Percentiles rank a stretch among this genome's conserved stretches.
These are phyloP conservation scores for Psittacula echo DNA, from an alignment of 2,797 vertebrate species.

Conservation along the genomic window DNA sequence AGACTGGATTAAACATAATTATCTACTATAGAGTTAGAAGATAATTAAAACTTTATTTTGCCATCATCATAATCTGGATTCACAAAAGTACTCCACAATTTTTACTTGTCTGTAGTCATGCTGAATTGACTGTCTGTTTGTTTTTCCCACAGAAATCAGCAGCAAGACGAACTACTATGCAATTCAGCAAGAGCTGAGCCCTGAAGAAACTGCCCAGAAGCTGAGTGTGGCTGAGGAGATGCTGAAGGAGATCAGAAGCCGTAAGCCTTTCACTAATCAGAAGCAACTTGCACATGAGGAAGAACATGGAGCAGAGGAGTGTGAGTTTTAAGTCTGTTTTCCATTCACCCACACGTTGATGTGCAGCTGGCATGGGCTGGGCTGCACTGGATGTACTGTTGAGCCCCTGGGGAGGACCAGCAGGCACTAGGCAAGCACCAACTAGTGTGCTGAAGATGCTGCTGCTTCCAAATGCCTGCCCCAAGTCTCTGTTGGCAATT, in stretches of 20 bases:
- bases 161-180: slow-evolving; percentile 90
- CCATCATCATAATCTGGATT: neutral
- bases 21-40: neutral
- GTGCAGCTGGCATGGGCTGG: neutral
- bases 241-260: slow-evolving; percentile 82
- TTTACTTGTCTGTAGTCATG: neutral
- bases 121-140: neutral
- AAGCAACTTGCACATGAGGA: slow-evolving; percentile 83
- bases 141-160: slow-evolving; percentile 84
- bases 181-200: slow-evolving; percentile 84
- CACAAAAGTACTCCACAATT: neutral
- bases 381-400: neutral
- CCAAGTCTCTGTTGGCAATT: neutral
- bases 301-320: slow-evolving; percentile 80
- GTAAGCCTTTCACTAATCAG: slow-evolving; percentile 81
- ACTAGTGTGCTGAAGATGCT: neutral
- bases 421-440: neutral
- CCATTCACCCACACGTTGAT: neutral
- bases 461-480: neutral
- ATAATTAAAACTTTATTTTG: slow-evolving; percentile 1
- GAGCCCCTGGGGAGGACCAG: neutral
- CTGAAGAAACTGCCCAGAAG: slow-evolving; percentile 81
- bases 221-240: slow-evolving; percentile 78
- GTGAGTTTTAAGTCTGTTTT: slow-evolving; percentile 77
- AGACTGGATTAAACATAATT: neutral